These are phyloP conservation scores for Bombylius major DNA, from an alignment of 2,888 invertebrate species.

Conservation along the genomic window DNA sequence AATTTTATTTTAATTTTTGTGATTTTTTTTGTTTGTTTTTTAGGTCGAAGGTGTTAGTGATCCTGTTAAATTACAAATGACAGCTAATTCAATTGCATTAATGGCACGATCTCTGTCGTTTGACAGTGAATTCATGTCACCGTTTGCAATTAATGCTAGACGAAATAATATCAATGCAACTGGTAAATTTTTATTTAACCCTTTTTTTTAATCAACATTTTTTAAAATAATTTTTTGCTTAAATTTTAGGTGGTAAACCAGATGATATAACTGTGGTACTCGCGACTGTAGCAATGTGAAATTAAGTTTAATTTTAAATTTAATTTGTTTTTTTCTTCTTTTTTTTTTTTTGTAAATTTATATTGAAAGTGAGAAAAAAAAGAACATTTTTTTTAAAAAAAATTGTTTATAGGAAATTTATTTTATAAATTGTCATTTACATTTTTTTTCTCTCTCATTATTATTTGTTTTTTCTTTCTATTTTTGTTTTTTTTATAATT, in stretches of 20 bases:
- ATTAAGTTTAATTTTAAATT: slow-evolving; percentile 7
- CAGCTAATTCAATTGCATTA: slow-evolving; percentile 88
- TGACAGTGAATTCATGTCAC: slow-evolving; percentile 89
- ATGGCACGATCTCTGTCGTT: slow-evolving; percentile 90
- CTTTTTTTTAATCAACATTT: neutral
- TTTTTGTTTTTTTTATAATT: neutral
- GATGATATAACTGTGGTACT: slow-evolving; percentile 97
- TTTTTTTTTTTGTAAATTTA: neutral
- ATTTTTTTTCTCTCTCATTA: neutral
- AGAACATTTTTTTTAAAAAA: no score
- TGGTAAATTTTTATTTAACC: slow-evolving; percentile 42
- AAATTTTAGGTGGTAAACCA: slow-evolving; percentile 81
- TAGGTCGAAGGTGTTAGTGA: slow-evolving; percentile 55
- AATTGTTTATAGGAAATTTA: neutral
- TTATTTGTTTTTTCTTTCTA: neutral
- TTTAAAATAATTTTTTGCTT: neutral
- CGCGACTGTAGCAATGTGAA: slow-evolving; percentile 73
- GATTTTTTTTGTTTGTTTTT: slow-evolving; percentile 11
- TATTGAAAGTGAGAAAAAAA: neutral
- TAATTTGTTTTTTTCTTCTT: neutral
- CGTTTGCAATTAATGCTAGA: slow-evolving; percentile 86
- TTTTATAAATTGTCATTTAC: neutral
- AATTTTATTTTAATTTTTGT: neutral
- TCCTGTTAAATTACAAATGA: slow-evolving; percentile 67
- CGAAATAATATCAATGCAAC: slow-evolving; percentile 87